These are phyloP conservation scores for Heliconius eleuchia DNA, from an alignment of 1,140 invertebrate species.

Conservation along the genomic window DNA sequence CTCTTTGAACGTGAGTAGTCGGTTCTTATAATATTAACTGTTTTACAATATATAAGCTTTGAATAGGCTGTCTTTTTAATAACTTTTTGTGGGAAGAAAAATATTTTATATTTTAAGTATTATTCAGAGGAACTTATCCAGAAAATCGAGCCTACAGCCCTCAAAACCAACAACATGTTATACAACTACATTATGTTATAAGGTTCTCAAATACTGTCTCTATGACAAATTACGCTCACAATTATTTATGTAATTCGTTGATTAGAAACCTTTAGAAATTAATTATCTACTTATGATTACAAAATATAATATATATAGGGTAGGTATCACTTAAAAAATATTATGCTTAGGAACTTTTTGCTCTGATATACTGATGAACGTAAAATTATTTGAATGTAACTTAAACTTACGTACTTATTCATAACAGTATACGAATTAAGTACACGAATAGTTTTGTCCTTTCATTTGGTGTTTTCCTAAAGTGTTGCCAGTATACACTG, in stretches of 20 bases:
- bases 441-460: not conserved
- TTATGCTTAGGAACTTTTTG: conserved; percentile 76
- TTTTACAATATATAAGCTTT: not conserved
- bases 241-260: conserved; percentile 75
- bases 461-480: not conserved
- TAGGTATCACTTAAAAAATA: conserved; percentile 68
- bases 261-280: conserved; percentile 75
- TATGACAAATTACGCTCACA: conserved; percentile 36
- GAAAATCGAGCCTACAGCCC: not conserved
- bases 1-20: too few relatives aligned
- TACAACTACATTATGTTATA: conserved; percentile 18
- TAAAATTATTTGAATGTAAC: conserved; percentile 10
- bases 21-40: too few relatives aligned
- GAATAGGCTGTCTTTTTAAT: not conserved
- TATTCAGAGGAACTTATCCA: not conserved
- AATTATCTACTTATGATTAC: conserved; percentile 73
- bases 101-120: too few relatives aligned
- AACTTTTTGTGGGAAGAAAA: too few relatives aligned
- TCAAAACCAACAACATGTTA: conserved; percentile 4
- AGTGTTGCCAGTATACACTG: not conserved
- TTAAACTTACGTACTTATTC: conserved; percentile 1
- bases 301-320: conserved; percentile 68
- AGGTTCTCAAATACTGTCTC: conserved; percentile 30
- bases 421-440: conserved; percentile 12
- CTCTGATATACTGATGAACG: conserved; percentile 61